These are phyloP conservation scores for Virgularia gustaviana DNA, from an alignment of 92 coral and sea anemone genomes.

Conservation along the genomic window DNA sequence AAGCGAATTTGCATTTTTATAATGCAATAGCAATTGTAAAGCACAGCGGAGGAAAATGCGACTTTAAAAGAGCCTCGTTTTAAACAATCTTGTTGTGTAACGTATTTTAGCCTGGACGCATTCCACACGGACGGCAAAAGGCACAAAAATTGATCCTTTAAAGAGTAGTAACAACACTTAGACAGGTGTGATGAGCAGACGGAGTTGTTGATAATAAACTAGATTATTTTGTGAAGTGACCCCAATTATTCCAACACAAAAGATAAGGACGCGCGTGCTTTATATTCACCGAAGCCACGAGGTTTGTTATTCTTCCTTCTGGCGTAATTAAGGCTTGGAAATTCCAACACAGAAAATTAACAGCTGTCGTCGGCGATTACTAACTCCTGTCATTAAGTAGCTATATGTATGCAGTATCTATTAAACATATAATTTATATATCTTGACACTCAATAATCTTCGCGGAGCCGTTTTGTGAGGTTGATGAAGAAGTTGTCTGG, in stretches of 20 bases:
- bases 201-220: neutral
- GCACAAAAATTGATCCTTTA: slow-evolving; percentile 6
- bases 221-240: slow-evolving; percentile 13
- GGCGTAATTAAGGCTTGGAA: slow-evolving; percentile 5
- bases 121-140: slow-evolving; percentile 1
- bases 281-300: slow-evolving; percentile 1
- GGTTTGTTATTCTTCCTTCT: neutral
- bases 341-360: slow-evolving; percentile 16
- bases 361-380: slow-evolving; percentile 26
- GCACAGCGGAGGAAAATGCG: neutral
- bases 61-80: slow-evolving; percentile 7
- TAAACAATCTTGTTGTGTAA: neutral
- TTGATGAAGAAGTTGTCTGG: no score
- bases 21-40: no score
- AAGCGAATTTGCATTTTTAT: no score
- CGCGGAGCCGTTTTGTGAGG: no score
- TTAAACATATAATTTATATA: no score
- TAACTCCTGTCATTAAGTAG: no score
- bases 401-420: no score
- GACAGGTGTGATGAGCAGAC: neutral
- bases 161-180: neutral
- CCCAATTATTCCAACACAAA: slow-evolving; percentile 25
- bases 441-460: no score
- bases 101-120: slow-evolving; percentile 16
- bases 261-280: slow-evolving; percentile 21